phyloP scores from a whole-genome alignment of 37 sponge, comb jelly and placozoan species.

The Hormiphora californensis region DNA sequence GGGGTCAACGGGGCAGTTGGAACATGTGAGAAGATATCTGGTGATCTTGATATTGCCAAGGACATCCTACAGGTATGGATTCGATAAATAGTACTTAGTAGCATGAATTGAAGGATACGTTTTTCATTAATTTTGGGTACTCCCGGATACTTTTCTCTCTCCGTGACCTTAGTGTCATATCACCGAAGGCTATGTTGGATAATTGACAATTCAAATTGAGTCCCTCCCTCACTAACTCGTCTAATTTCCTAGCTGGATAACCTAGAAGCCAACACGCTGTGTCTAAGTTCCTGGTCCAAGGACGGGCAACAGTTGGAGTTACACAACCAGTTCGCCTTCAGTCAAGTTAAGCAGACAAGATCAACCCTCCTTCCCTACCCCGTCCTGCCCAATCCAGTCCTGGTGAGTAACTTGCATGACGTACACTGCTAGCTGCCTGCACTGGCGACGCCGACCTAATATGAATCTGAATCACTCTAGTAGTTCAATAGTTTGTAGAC shows the following conservation, averaged over 20 bases:
- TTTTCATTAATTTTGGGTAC: neutral
- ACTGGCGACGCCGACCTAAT: too few species aligned
- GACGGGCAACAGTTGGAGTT: neutral
- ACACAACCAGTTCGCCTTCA: neutral
- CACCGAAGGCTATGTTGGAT: too few species aligned
- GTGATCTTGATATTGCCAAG: neutral
- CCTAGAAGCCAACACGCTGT: conserved; percentile 44
- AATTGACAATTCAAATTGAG: too few species aligned
- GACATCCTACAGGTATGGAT: too few species aligned
- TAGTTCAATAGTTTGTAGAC: too few species aligned
- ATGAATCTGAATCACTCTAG: too few species aligned
- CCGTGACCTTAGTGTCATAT: neutral
- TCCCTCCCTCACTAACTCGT: too few species aligned
- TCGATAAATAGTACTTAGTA: too few species aligned
- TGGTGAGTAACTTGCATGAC: conserved; percentile 9
- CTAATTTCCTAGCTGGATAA: neutral
- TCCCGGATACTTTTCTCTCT: neutral
- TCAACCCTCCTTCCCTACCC: neutral
- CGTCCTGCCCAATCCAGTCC: neutral
- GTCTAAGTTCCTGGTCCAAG: neutral
- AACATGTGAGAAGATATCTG: neutral
- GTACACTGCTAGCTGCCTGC: too few species aligned
- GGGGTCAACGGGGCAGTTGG: neutral
- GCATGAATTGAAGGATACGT: too few species aligned
- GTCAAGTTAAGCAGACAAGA: neutral